Evolutionary conservation across 2,797 vertebrate genomes (phyloP).

Genomic region (Lacerta agilis): DNA sequence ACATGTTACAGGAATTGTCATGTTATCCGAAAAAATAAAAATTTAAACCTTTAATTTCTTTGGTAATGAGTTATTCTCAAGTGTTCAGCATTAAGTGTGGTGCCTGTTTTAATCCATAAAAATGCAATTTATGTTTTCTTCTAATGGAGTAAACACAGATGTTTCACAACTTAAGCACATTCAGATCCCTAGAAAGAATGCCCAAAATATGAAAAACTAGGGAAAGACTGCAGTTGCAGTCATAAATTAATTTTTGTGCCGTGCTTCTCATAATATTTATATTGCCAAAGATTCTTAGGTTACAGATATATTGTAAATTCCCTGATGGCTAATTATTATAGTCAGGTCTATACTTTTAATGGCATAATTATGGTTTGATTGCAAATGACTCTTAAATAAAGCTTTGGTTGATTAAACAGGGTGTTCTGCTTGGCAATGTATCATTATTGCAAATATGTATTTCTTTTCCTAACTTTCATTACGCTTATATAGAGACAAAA

Average conservation of each 20-base stretch:
- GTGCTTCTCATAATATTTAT: constrained; percentile 9
- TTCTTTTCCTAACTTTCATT: not conserved
- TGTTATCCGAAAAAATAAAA: not conserved
- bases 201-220: not conserved
- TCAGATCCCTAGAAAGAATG: not conserved
- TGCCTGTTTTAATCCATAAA: not conserved
- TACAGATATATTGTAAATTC: not conserved
- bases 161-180: constrained; percentile 1
- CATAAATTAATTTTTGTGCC: not conserved
- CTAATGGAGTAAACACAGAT: not conserved
- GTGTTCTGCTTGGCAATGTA: not conserved
- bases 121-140: not conserved
- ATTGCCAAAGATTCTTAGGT: not conserved
- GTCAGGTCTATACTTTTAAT: not conserved
- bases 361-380: constrained; percentile 6
- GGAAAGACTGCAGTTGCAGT: no score
- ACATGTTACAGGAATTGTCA: not conserved
- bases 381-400: not conserved
- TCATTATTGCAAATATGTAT: not conserved
- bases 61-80: not conserved
- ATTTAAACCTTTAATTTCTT: constrained; percentile 1
- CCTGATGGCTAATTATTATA: not conserved
- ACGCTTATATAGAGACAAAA: no score
- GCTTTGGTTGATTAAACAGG: not conserved
- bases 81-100: not conserved